Evolutionary conservation across 2,888 invertebrate genomes (phyloP).

Genomic region (Scelioninae gen. 1): DNA sequence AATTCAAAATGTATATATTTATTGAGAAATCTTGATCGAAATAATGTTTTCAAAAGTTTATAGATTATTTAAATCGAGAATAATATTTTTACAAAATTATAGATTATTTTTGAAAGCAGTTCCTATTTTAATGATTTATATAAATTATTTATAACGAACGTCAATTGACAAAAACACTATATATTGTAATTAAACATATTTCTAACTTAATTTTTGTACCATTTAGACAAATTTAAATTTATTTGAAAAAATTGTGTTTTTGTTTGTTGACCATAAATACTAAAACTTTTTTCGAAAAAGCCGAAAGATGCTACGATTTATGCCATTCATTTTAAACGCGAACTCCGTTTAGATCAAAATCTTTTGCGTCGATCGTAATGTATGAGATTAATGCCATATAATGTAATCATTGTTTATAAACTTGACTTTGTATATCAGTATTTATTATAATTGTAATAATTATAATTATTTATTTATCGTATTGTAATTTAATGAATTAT

Average conservation of each 20-base stretch:
- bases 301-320: slow-evolving; percentile 82
- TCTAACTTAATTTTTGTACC: too few species aligned
- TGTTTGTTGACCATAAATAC: slow-evolving; percentile 50
- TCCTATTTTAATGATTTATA: slow-evolving; percentile 29
- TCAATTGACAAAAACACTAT: slow-evolving; percentile 53
- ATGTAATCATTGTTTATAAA: slow-evolving; percentile 72
- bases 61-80: too few species aligned
- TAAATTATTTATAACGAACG: slow-evolving; percentile 16
- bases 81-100: too few species aligned
- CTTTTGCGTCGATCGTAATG: slow-evolving; percentile 67
- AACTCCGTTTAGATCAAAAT: slow-evolving; percentile 40
- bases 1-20: background rate
- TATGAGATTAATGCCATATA: slow-evolving; percentile 81
- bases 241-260: slow-evolving; percentile 35
- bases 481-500: slow-evolving; percentile 74
- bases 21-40: too few species aligned
- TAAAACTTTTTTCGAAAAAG: slow-evolving; percentile 79
- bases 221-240: background rate
- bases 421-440: slow-evolving; percentile 83
- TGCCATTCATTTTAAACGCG: slow-evolving; percentile 64
- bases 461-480: slow-evolving; percentile 80
- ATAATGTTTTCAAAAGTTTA: too few species aligned
- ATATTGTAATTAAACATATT: background rate
- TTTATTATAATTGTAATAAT: slow-evolving; percentile 76
- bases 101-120: background rate